Conservation (phyloP, 2,797 vertebrate species). For the Sylvilagus floridanus region DNA sequence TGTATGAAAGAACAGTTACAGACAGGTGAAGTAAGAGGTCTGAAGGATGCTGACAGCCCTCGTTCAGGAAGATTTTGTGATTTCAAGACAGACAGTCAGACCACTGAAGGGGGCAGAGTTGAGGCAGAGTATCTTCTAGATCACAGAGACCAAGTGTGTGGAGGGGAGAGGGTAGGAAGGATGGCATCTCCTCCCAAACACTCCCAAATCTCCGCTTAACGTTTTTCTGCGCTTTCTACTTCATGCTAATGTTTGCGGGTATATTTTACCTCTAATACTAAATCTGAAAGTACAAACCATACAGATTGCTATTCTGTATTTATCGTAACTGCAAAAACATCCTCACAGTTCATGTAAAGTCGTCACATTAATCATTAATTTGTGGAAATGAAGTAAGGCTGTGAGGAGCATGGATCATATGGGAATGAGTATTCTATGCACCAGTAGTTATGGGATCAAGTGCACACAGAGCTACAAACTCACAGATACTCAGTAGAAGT, state of each 20-base stretch:
- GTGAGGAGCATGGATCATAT: not conserved
- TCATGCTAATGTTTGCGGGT: not conserved
- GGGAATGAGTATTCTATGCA: not conserved
- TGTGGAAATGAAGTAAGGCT: not conserved
- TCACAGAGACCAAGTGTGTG: not conserved
- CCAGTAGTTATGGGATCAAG: not conserved
- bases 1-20: not conserved
- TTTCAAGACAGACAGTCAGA: not conserved
- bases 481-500: not conserved
- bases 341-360: not conserved
- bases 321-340: not conserved
- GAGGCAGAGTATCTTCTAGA: not conserved
- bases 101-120: not conserved
- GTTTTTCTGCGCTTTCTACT: not conserved
- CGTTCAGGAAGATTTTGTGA: not conserved
- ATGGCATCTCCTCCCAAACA: not conserved
- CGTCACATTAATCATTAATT: slow-evolving; percentile 15
- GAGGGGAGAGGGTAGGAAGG: not conserved
- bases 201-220: not conserved
- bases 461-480: not conserved
- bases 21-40: not conserved
- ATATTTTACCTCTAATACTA: not conserved
- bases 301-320: not conserved
- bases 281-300: not conserved
- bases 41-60: not conserved